phyloP scores from a whole-genome alignment of 2,888 invertebrate species.

The Oligia strigilis region DNA sequence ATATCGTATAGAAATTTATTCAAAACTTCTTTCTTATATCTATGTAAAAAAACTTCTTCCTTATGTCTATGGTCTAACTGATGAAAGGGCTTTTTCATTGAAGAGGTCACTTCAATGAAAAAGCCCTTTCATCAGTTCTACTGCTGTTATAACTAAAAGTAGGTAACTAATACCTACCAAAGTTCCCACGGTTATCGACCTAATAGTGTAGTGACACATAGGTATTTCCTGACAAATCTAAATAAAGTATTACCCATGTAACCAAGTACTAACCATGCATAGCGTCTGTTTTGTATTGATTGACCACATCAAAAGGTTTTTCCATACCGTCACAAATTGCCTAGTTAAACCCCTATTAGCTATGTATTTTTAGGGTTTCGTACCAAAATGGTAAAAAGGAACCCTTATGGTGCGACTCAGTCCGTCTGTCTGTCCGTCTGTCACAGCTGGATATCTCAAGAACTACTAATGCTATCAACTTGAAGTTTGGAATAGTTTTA shows the following conservation, averaged over 20 bases:
- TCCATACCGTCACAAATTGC: constrained; percentile 7
- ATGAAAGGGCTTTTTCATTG: too few species aligned
- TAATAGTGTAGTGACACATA: constrained; percentile 13
- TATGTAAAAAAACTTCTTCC: too few species aligned
- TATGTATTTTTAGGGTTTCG: too few species aligned
- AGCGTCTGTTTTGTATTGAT: constrained; percentile 21
- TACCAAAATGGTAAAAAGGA: too few species aligned
- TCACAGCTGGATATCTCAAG: too few species aligned
- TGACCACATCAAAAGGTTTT: constrained; percentile 8
- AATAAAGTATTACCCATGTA: background rate
- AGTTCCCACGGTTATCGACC: background rate
- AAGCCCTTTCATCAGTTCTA: background rate
- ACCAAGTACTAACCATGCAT: too few species aligned
- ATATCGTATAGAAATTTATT: background rate
- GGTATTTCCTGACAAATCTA: constrained; percentile 11
- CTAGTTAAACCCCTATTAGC: background rate
- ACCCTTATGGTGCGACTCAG: too few species aligned
- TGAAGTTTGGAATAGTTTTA: too few species aligned
- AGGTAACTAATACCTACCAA: background rate
- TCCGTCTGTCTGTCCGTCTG: too few species aligned
- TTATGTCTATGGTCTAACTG: too few species aligned
- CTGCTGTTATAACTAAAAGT: background rate
- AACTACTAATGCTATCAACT: too few species aligned
- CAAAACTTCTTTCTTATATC: too few species aligned
- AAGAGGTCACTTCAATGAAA: background rate